A percentile compares a stretch with the other conserved stretches of the same genome.
phyloP scores from a whole-genome alignment of 2,113 vertebrate species.

The Erythrocercus mccallii region DNA sequence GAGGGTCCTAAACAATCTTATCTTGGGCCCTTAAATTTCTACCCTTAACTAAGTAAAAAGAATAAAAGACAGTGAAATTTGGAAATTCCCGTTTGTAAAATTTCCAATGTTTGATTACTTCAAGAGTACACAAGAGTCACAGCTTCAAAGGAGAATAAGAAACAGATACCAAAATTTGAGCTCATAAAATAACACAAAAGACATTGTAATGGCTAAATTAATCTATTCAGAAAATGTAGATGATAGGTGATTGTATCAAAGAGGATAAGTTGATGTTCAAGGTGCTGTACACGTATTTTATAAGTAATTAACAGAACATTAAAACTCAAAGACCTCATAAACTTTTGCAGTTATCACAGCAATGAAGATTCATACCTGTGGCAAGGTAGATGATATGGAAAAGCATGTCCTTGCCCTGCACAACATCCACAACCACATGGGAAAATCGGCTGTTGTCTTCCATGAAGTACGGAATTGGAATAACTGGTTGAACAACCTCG shows the following conservation, averaged over 20 bases:
- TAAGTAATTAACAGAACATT: not conserved
- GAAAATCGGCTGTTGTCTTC: slow-evolving; percentile 95
- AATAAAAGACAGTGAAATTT: not conserved
- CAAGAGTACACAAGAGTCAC: not conserved
- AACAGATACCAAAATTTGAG: not conserved
- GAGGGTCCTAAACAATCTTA: not conserved
- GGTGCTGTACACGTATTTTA: fast-evolving
- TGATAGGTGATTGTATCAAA: not conserved
- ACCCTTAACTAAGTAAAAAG: not conserved
- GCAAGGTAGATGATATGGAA: slow-evolving; percentile 95
- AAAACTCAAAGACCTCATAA: not conserved
- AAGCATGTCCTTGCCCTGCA: slow-evolving; percentile 88
- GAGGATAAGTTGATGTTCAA: not conserved
- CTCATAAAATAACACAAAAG: not conserved
- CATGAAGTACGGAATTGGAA: slow-evolving; percentile 89
- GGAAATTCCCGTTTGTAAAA: not conserved
- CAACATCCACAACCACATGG: slow-evolving; percentile 92
- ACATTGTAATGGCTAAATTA: not conserved
- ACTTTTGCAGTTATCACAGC: not conserved
- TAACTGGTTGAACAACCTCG: slow-evolving; percentile 90
- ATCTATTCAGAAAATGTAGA: not conserved
- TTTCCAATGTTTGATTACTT: fast-evolving
- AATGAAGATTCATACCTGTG: slow-evolving; percentile 78
- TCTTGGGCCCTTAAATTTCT: not conserved
- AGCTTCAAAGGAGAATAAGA: not conserved